These are phyloP conservation scores for Psilopogon haemacephalus DNA, from an alignment of 2,113 vertebrate genomes.

Conservation along the genomic window DNA sequence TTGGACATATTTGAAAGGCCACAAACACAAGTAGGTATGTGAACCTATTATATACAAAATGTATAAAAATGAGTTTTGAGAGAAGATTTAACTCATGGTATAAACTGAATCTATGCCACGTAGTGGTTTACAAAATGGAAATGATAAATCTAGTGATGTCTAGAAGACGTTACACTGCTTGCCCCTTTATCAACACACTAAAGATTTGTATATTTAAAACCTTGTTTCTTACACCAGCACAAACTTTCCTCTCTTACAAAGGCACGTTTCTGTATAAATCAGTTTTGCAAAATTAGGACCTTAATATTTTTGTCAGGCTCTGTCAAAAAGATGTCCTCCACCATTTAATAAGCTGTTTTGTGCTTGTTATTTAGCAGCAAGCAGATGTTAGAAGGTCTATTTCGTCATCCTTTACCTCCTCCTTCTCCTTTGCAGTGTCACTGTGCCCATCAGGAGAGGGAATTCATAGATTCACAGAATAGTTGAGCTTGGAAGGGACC, in stretches of 20 bases:
- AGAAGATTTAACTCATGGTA: accelerated
- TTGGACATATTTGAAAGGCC: conserved; percentile 80
- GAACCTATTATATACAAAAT: neutral
- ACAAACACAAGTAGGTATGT: conserved; percentile 62
- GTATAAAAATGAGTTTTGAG: neutral
- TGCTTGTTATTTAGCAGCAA: neutral
- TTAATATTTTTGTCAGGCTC: neutral
- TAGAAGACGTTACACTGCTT: neutral
- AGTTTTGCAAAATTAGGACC: neutral
- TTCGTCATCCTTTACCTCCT: accelerated
- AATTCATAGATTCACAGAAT: neutral
- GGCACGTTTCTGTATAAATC: neutral
- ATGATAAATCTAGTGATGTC: neutral
- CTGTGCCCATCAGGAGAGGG: neutral
- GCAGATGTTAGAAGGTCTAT: neutral
- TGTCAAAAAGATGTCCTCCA: neutral
- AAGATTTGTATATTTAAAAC: neutral
- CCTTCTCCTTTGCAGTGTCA: neutral
- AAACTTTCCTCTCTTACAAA: neutral
- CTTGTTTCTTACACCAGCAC: neutral
- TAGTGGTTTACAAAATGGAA: neutral
- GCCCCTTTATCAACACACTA: neutral
- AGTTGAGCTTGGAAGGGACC: too few species aligned
- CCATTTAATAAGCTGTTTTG: neutral
- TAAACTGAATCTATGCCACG: neutral